Conservation (phyloP, 2,888 invertebrate genomes). For the Melinaea marsaeus region DNA sequence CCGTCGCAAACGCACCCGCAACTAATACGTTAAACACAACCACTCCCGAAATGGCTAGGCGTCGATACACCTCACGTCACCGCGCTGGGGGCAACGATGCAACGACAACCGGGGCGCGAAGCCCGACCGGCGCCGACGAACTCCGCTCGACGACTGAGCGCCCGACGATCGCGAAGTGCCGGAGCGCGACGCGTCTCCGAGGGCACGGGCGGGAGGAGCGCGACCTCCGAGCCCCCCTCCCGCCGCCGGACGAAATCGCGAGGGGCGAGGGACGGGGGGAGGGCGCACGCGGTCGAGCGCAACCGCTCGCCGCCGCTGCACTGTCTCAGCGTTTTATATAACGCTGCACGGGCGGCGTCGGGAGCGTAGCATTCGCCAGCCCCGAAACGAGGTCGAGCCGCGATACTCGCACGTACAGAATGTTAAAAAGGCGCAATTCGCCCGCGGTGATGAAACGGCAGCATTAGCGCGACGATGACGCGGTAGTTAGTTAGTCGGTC, state of each 20-base stretch:
- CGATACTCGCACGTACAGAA: slow-evolving; percentile 65
- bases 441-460: slow-evolving; percentile 63
- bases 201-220: slow-evolving; percentile 62
- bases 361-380: slow-evolving; percentile 40
- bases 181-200: slow-evolving; percentile 46
- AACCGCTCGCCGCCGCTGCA: slow-evolving; percentile 61
- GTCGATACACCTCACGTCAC: slow-evolving; percentile 29
- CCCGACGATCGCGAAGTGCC: slow-evolving; percentile 29
- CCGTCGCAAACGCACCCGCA: slow-evolving; percentile 66
- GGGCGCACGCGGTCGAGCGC: slow-evolving; percentile 71
- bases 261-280: slow-evolving; percentile 42
- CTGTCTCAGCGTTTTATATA: slow-evolving; percentile 69
- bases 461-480: slow-evolving; percentile 71
- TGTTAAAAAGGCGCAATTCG: slow-evolving; percentile 60
- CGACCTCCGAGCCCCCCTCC: slow-evolving; percentile 68
- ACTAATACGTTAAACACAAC: slow-evolving; percentile 38
- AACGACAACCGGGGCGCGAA: slow-evolving; percentile 34
- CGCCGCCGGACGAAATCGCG: slow-evolving; percentile 58
- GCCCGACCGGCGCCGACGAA: slow-evolving; percentile 65
- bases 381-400: slow-evolving; percentile 65
- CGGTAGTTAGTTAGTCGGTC: slow-evolving; percentile 64
- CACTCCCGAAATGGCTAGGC: slow-evolving; percentile 57
- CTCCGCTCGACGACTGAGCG: slow-evolving; percentile 72
- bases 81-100: slow-evolving; percentile 32
- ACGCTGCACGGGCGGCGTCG: slow-evolving; percentile 54